phyloP scores from a whole-genome alignment of 2,888 invertebrate genomes.

The Notodonta dromedarius region DNA sequence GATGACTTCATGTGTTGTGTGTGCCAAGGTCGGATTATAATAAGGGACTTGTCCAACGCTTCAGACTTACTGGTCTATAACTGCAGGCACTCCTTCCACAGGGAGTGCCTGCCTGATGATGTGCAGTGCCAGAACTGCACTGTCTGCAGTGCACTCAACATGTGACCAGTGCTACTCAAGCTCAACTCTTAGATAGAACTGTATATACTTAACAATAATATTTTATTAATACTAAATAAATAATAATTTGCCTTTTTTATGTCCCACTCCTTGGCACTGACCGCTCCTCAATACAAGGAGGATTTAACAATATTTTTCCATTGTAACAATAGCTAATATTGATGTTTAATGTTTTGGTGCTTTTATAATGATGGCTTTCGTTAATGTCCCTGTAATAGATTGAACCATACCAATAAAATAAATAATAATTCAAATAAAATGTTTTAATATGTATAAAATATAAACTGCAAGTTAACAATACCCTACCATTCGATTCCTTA shows the following conservation, averaged over 20 bases:
- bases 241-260: too few relatives aligned
- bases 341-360: slow-evolving; percentile 58
- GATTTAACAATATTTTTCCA: slow-evolving; percentile 29
- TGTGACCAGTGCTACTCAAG: slow-evolving; percentile 58
- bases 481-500: too few relatives aligned
- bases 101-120: slow-evolving; percentile 88
- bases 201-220: slow-evolving; percentile 37
- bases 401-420: slow-evolving; percentile 25
- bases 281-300: too few relatives aligned
- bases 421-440: neutral
- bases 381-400: slow-evolving; percentile 48
- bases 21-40: slow-evolving; percentile 90
- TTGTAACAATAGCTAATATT: slow-evolving; percentile 38
- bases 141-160: slow-evolving; percentile 74
- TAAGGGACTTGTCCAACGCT: slow-evolving; percentile 88
- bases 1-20: slow-evolving; percentile 92
- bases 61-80: slow-evolving; percentile 92
- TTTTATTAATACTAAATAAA: too few relatives aligned
- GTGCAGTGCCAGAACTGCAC: slow-evolving; percentile 61
- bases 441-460: too few relatives aligned
- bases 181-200: slow-evolving; percentile 58
- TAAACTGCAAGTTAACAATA: too few relatives aligned
- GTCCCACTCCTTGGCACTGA: too few relatives aligned
- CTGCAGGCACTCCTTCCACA: slow-evolving; percentile 95
- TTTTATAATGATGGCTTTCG: slow-evolving; percentile 69